A percentile compares a stretch with the other conserved stretches of the same genome.
Conservation (phyloP, 1,140 invertebrate genomes). For the Sarcophaga bullata region DNA sequence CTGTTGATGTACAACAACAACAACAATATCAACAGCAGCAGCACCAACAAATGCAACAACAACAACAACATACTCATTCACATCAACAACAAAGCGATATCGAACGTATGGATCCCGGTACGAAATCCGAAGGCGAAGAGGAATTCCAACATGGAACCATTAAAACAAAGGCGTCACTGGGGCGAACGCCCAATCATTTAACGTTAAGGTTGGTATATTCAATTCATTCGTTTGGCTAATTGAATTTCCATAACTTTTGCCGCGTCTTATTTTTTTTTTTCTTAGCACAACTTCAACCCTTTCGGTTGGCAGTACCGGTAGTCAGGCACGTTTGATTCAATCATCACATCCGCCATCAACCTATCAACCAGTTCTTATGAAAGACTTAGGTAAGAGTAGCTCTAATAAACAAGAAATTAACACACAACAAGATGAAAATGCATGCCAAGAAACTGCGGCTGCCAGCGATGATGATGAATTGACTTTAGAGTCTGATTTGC, state of each 20-base stretch:
- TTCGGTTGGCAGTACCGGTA: constrained; percentile 92
- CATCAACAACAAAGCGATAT: constrained; percentile 62
- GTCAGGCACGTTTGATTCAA: constrained; percentile 91
- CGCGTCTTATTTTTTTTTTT: background rate
- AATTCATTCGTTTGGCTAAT: background rate
- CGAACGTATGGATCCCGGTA: constrained; percentile 76
- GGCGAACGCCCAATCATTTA: constrained; percentile 90
- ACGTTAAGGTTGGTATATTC: constrained; percentile 75
- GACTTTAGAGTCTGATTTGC: constrained; percentile 51
- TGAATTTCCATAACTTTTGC: too few relatives aligned
- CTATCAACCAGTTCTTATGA: constrained; percentile 84
- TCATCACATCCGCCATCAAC: constrained; percentile 91
- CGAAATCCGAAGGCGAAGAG: constrained; percentile 89
- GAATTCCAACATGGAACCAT: constrained; percentile 76
- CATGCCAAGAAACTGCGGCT: constrained; percentile 6
- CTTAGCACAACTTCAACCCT: constrained; percentile 89
- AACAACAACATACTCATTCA: constrained; percentile 54
- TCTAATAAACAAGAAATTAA: constrained; percentile 50
- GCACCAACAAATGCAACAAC: constrained; percentile 51
- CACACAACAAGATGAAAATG: constrained; percentile 33
- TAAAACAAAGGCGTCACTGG: constrained; percentile 78
- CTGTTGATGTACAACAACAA: constrained; percentile 52
- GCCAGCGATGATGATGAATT: constrained; percentile 33
- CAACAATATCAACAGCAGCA: constrained; percentile 41
- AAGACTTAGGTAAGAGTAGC: constrained; percentile 84